Percentiles rank a stretch among this genome's conserved stretches.
These are phyloP conservation scores for Drosophila teissieri DNA, from an alignment of 1,140 invertebrate genomes.

Conservation along the genomic window DNA sequence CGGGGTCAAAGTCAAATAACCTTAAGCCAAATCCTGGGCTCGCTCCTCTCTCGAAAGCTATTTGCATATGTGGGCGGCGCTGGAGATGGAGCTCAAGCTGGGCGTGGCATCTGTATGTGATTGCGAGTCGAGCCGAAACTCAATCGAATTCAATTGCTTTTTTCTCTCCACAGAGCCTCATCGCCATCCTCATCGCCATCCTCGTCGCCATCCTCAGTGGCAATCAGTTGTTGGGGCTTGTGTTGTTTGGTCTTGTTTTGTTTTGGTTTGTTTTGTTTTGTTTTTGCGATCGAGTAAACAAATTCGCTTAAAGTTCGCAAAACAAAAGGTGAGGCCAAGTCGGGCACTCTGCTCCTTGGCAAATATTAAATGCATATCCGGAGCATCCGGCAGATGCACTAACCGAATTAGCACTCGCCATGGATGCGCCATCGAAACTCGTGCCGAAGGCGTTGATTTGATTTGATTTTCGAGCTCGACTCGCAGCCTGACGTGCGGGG, in stretches of 20 bases:
- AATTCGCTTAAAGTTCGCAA: slow-evolving; percentile 69
- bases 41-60: slow-evolving; percentile 35
- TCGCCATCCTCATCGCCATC: slow-evolving; percentile 21
- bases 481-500: neutral
- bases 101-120: slow-evolving; percentile 22
- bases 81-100: neutral
- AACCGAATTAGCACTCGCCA: slow-evolving; percentile 42
- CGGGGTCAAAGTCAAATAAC: slow-evolving; percentile 58
- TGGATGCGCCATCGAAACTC: slow-evolving; percentile 4
- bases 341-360: slow-evolving; percentile 24
- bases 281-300: slow-evolving; percentile 68
- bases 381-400: slow-evolving; percentile 17
- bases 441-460: slow-evolving; percentile 39
- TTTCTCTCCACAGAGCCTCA: slow-evolving; percentile 25
- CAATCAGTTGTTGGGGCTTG: slow-evolving; percentile 27
- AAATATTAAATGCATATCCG: slow-evolving; percentile 61
- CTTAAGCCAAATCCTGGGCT: slow-evolving; percentile 54
- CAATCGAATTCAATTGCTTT: slow-evolving; percentile 73
- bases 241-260: slow-evolving; percentile 26
- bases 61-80: slow-evolving; percentile 68
- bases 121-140: slow-evolving; percentile 44
- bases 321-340: slow-evolving; percentile 49
- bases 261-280: slow-evolving; percentile 40
- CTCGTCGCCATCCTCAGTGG: slow-evolving; percentile 8
- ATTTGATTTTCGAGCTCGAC: slow-evolving; percentile 40